Evolutionary conservation across 2,888 invertebrate species (phyloP).

Genomic region (Lysandra coridon): DNA sequence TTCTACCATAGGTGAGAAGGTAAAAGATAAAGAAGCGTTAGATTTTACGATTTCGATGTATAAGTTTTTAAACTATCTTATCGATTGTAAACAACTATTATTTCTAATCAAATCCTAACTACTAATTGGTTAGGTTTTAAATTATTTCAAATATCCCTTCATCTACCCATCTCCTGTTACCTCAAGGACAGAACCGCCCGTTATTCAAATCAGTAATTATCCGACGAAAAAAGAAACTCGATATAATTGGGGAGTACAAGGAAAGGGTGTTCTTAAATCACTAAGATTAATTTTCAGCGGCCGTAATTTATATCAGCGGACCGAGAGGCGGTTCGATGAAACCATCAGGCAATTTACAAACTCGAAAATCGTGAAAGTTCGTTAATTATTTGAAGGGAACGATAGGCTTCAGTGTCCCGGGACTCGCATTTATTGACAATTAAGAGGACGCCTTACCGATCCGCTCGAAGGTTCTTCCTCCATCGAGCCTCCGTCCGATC

Average conservation of each 20-base stretch:
- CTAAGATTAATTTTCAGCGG: conserved; percentile 74
- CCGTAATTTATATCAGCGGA: conserved; percentile 76
- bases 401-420: conserved; percentile 57
- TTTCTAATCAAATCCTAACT: too few species aligned
- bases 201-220: conserved; percentile 28
- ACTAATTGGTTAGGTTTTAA: neutral
- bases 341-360: conserved; percentile 79
- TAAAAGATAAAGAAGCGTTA: neutral
- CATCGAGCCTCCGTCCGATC: neutral
- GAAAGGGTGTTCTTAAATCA: conserved; percentile 69
- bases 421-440: conserved; percentile 78
- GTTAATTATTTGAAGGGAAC: conserved; percentile 77
- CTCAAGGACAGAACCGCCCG: neutral
- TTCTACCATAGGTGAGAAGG: neutral
- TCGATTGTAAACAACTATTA: neutral
- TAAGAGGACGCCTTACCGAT: conserved; percentile 52
- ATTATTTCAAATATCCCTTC: neutral
- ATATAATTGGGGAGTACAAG: conserved; percentile 50
- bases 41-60: neutral
- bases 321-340: conserved; percentile 74
- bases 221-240: conserved; percentile 33
- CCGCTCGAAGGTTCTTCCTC: neutral
- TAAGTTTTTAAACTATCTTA: neutral
- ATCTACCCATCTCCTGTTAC: neutral
- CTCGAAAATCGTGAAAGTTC: conserved; percentile 80